Evolutionary conservation across 2,888 invertebrate genomes (phyloP), one percentile per base, ranked within the genome.

Genomic region (Chouioia cunea): DNA sequence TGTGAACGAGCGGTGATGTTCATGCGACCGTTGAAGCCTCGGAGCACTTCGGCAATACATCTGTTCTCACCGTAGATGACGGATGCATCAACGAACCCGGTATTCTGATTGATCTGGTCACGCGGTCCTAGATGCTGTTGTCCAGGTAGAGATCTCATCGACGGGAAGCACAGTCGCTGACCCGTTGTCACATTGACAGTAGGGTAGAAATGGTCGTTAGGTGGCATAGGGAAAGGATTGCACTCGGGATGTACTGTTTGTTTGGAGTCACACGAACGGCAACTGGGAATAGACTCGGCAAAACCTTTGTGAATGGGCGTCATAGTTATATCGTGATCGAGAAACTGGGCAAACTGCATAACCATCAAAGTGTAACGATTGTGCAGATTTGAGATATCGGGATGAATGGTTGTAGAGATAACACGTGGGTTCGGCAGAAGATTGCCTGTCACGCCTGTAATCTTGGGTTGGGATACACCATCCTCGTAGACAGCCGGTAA

Each of bases 281-380:
- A 97, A 81, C 95, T 93, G 0, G 97, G 94, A 76, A 97, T 95
- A 0, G 95, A 95, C 79, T 96, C 94, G 82, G 93, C 93, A 88
- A 95, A 95, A 79, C 95, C 95, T 88, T 94, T 94, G 80, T 94
- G 95, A 66, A 96, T 95, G 1, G 96, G 97, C 0, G 97, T 97
- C 90, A 97, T 92, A 0, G 97, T 97, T 62, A 98, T 88, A 84
- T 97, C 97, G 86, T 97, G 97, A 85, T 97, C 97, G 20, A 97
- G 85, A 80, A 98, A 93, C 85, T 97, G 97, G 0, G 96, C 97
- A 80, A 92, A 97, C 87, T 97, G 97, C 97, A 97, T 97, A 50
- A 94, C 90, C 93, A 97, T 94, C 18, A 97, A 87, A 0, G 96
- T 93, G 85, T 97, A 97, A 6, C 95, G 89, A 0, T 92, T 92